Conservation (phyloP, 2,888 invertebrate genomes). For the Dusona sp. region DNA sequence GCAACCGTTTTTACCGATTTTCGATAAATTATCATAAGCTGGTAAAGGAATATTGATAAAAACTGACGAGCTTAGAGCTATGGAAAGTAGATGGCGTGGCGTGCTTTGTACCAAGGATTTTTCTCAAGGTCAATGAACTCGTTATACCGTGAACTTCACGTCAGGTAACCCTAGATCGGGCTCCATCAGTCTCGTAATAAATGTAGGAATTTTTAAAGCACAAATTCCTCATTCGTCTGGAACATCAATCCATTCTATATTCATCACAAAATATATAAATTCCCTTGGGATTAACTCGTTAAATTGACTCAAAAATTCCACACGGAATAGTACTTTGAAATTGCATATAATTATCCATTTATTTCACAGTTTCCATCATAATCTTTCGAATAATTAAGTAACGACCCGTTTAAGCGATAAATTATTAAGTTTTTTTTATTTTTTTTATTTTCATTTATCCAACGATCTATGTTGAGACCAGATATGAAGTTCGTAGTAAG, state of each 20-base stretch:
- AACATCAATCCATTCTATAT: background rate
- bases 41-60: background rate
- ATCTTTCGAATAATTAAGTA: background rate
- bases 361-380: background rate
- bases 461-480: background rate
- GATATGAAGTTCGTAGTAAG: background rate
- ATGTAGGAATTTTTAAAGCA: constrained; percentile 25
- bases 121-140: constrained; percentile 57
- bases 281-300: background rate
- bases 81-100: constrained; percentile 8
- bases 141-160: constrained; percentile 29
- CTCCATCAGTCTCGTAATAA: constrained; percentile 10
- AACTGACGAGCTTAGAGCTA: constrained; percentile 12
- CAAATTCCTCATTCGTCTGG: constrained; percentile 19
- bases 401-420: background rate
- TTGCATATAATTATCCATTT: constrained; percentile 2
- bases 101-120: constrained; percentile 23
- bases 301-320: background rate
- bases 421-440: background rate
- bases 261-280: background rate
- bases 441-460: background rate
- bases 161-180: constrained; percentile 39
- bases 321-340: background rate
- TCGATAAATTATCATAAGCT: background rate
- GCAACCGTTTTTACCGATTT: background rate